A percentile compares a stretch with the other conserved stretches of the same genome.
Evolutionary conservation across 2,797 vertebrate species (phyloP).

Genomic region (Euthynnus affinis): DNA sequence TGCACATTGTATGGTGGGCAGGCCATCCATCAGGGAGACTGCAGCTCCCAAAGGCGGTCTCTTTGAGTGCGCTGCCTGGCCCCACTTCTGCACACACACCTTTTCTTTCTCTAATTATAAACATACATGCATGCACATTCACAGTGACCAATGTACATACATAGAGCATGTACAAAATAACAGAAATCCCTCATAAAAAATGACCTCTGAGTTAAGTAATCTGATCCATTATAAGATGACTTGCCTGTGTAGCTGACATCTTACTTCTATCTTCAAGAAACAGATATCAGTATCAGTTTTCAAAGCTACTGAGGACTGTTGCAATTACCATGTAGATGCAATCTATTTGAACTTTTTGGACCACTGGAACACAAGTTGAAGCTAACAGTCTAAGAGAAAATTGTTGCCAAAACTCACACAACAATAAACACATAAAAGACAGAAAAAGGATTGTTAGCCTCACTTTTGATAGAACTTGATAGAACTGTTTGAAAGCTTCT

Average conservation of each 20-base stretch:
- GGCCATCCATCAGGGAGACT: conserved; percentile 80
- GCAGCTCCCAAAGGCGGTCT: conserved; percentile 66
- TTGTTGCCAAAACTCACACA: neutral
- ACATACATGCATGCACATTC: conserved; percentile 21
- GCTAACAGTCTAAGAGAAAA: neutral
- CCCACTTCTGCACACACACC: conserved; percentile 52
- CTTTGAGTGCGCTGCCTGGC: conserved; percentile 43
- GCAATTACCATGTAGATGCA: neutral
- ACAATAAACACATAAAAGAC: neutral
- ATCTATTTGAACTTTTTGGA: conserved; percentile 6
- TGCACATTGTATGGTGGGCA: conserved; percentile 42
- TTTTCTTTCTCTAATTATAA: conserved; percentile 61
- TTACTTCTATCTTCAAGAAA: neutral
- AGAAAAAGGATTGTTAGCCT: neutral
- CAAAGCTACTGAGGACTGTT: neutral
- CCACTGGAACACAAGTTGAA: neutral
- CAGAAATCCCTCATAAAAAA: neutral
- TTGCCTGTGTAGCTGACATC: neutral
- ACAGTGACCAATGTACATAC: conserved; percentile 15
- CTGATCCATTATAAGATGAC: neutral
- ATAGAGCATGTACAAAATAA: conserved; percentile 10
- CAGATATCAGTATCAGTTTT: neutral
- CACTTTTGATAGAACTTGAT: neutral
- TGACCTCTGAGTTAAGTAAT: neutral
- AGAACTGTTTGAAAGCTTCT: neutral